These are phyloP conservation scores for Calameuta idolon DNA, from an alignment of 2,888 invertebrate genomes.

Conservation along the genomic window DNA sequence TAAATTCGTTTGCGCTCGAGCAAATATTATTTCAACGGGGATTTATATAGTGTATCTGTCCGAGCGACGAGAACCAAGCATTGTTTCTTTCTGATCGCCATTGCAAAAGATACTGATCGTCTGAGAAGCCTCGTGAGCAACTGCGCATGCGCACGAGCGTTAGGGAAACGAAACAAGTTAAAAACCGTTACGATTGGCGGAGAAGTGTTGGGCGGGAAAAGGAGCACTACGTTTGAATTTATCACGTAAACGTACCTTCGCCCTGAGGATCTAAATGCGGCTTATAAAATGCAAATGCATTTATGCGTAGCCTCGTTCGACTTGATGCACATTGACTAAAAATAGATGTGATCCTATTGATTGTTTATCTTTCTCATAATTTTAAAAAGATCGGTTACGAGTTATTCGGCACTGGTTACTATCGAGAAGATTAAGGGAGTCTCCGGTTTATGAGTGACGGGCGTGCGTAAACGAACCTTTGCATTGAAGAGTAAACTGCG, in stretches of 20 bases:
- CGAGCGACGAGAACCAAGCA: slow-evolving; percentile 44
- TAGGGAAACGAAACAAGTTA: neutral
- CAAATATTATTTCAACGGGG: slow-evolving; percentile 57
- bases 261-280: neutral
- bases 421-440: neutral
- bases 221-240: neutral
- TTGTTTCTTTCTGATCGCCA: neutral
- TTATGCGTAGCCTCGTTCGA: neutral
- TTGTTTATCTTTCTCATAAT: neutral
- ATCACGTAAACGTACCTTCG: neutral
- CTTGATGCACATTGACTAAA: neutral
- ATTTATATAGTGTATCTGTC: slow-evolving; percentile 56
- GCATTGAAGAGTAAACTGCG: neutral
- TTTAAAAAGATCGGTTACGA: neutral
- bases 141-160: neutral
- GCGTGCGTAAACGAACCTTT: neutral
- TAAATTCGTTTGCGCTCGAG: slow-evolving; percentile 15
- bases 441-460: neutral
- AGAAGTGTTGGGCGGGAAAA: neutral
- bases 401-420: neutral
- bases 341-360: neutral
- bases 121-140: neutral
- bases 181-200: neutral
- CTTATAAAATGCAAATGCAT: neutral
- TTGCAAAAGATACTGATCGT: neutral